Evolutionary conservation across 2,888 invertebrate species (phyloP).

Genomic region (Petrolisthes cinctipes): DNA sequence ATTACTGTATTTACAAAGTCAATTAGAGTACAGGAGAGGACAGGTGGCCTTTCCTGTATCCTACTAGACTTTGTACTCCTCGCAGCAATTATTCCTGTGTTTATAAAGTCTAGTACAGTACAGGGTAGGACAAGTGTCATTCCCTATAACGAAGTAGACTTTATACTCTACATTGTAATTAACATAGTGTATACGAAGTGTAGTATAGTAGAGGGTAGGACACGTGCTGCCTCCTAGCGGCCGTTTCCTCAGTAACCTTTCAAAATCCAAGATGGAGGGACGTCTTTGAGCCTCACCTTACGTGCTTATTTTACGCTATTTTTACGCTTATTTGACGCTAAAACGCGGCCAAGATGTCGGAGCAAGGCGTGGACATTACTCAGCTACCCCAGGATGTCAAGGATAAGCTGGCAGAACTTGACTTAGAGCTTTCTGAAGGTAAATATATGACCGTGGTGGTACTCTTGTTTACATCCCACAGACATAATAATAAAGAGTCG

Average conservation of each 20-base stretch:
- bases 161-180: too few species aligned
- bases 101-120: too few species aligned
- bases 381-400: conserved; percentile 93
- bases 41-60: too few species aligned
- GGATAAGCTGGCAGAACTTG: conserved; percentile 87
- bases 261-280: conserved; percentile 53
- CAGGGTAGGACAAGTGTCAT: too few species aligned
- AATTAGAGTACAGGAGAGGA: too few species aligned
- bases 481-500: too few species aligned
- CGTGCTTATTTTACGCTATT: conserved; percentile 10
- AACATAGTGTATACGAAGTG: too few species aligned
- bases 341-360: conserved; percentile 68
- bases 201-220: too few species aligned
- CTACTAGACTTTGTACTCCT: too few species aligned
- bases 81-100: too few species aligned
- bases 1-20: too few species aligned
- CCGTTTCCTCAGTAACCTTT: conserved; percentile 53
- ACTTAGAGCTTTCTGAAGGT: conserved; percentile 65
- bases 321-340: conserved; percentile 27
- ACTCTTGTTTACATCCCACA: conserved; percentile 50
- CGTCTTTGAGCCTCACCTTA: conserved; percentile 40
- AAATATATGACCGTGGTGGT: conserved; percentile 8
- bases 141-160: too few species aligned
- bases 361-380: conserved; percentile 83
- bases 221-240: conserved; percentile 10